Base-by-base conservation (phyloP, 2,888 invertebrate genomes). In the Leptopilina drosophilae region DNA sequence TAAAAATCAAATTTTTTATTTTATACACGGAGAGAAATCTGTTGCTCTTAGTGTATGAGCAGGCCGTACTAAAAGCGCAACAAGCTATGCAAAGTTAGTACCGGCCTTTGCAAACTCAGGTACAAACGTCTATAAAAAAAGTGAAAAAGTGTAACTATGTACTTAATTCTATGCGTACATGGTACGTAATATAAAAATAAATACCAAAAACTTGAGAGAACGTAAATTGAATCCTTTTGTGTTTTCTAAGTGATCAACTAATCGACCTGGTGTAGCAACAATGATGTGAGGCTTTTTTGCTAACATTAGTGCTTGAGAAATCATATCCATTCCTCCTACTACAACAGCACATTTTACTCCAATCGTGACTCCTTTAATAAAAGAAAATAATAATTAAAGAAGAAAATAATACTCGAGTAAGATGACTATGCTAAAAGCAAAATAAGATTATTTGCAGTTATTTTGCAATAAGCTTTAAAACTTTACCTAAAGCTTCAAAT, bases 311-410 rank as follows among this genome's bases (percentile, higher is more conserved):
- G 98, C 95, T 90, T 99, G 99, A 0, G 98, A 96, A 89, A 97
- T 96, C 98, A 99, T 99, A 90, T 99, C 99, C 95, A 99, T 98
- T 0, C 99, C 99, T 69, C 99, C 99, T 5, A 99, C 99, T 88
- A 99, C 96, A 0, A 99, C 99, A 77, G 96, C 97, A 92, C 97
- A 97, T 93, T 98, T 98, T 0, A 99, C 96, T 62, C 99, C 99
- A 90, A 99, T 97, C 82, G 95, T 94, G 14, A 97, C 94, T 78
- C 97, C 97, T 96, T 49, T 64, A 42, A 26, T 79, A 66, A 46
- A 65, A 78, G 8, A 15, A 14, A 15, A 33, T 20, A 42, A 42
- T 42, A 42, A 42, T 33, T 33, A 33, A 33, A 33, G 33, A 33
- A 33, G 33, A 33, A 3, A 33, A 33, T 33, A 33, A 33, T 33